Evolutionary conservation across 2,888 invertebrate species (phyloP), one percentile per base, ranked within the genome.

Genomic region (Pollenia griseotomentosa): DNA sequence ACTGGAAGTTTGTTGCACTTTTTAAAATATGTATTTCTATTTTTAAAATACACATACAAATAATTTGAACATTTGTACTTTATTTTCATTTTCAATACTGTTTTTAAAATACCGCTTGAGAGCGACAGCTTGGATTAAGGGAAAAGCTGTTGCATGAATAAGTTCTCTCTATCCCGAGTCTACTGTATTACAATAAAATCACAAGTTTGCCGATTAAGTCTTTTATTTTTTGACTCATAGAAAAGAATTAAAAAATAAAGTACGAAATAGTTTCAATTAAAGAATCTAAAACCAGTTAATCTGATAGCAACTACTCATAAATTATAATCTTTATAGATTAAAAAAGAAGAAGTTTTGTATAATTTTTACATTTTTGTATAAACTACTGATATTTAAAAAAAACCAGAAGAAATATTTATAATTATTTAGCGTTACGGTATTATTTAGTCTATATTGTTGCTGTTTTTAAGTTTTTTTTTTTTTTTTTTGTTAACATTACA

Each of bases 401-500:
- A 33, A 33, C 33, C 33, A 33, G 33, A 33, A 33, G 33, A 70
- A 70, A 55, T 71, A 71, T 55, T 71, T 71, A 71, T 71, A 44
- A 12, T 55, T 55, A 12, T 57, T 46, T 40, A 14, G 33, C 19
- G 59, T 66, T 48, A 61, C 33, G 61, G 7, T 70, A 61, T 70
- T 57, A 40, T 75, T 59, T 66, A 65, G 12, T 59, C 55, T 42
- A 57, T 6, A 79, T 53, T 61, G 42, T 42, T 83, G 63, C 10
- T 53, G 10, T 23, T 42, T 51, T 40, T 6, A 33, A 33, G 6
- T 33, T 4, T 33, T 33, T 33, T 63, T 53, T 46, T 11, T 51
- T 61, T 71, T 4, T 66, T 71, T 46, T 44, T 70, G 19, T 33
- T 78, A 14, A 33, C 61, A 66, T 87, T 87, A 65, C 87, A 84